Evolutionary conservation across 2,113 vertebrate species (phyloP), one percentile per base, ranked within the genome.

Genomic region (Corythoichthys haematopterus): DNA sequence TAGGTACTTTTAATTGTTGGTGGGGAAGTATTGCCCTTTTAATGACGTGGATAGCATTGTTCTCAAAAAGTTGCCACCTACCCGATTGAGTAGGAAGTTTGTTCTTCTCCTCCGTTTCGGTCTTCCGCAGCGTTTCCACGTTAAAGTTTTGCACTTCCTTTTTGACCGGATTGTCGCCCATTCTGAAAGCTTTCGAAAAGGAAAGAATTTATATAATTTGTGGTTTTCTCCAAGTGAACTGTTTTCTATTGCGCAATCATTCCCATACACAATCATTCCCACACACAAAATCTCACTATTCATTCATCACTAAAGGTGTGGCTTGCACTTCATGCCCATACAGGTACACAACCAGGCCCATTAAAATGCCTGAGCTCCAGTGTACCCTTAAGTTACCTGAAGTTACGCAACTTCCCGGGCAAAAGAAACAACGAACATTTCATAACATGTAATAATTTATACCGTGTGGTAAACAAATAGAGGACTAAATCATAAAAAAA

Each of bases 91-190:
- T 65, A 4, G 63, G 63, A 15, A 50, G 46, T 36, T 2, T 1
- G 9, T 3, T 51, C 33, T 38, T 51, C 48, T 65, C 63, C 1
- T 47, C 20, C 4, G 63, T 65, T 36, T 14, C 2, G 11, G 89
- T 91, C 81, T 93, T 95, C 69, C 88, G 94, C 66, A 96, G 88
- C 76, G 85, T 91, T 65, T 69, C 87, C 80, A 84, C 93, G 80
- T 96, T 88, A 72, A 94, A 96, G 6, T 78, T 82, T 82, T 92
- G 59, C 76, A 92, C 81, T 56, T 87, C 88, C 9, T 80, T 0
- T 0, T 69, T 83, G 33, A 91, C 71, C 40, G 75, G 72, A 14
- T 88, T 77, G 47, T 16, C 64, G 61, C 46, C 53, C 53, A 56
- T 92, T 73, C 84, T 91, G 78, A 47, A 71, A 6, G 65, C 38